Evolutionary conservation across 2,113 vertebrate species (phyloP), one percentile per base, ranked within the genome.

Genomic region (Cercopithecus mona): DNA sequence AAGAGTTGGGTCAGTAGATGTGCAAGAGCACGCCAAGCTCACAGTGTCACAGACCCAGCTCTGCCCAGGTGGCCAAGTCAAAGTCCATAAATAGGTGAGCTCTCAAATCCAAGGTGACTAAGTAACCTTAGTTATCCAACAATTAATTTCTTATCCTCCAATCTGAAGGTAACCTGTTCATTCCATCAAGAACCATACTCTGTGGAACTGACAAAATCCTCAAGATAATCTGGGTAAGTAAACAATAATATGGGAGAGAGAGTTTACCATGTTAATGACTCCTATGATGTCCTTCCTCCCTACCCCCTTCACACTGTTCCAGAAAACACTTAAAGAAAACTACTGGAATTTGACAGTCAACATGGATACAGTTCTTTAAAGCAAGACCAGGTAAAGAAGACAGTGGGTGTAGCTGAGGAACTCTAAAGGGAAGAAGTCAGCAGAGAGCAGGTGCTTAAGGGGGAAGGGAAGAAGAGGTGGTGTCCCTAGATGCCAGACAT

Each of bases 1-100:
- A 68, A 96, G 68, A 98, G 92, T 14, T 3, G 17, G 14, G 72
- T 98, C 43, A 98, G 80, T 22, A 93, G 97, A 25, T 43, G 45
- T 2, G 0, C 3, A 66, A 96, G 25, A 22, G 64, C 45, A 84
- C 1, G 20, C 95, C 43, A 83, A 50, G 64, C 55, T 16, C 6
- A 40, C 20, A 1, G 6, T 1, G 23, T 2, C 5, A 2, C 8
- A 30, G 43, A 30, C 43, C n/a, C 27, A 0, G 13, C 16, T 48
- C 35, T 5, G 11, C 66, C 3, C 22, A 72, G 1, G n/a, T 23
- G n/a, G 6, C 50, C 61, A 1, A 14, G 0, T 43, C 43, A 87
- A 38, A 16, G 16, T 9, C 48, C 43, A 10, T 0, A 0, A 70
- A 17, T 7, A 17, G 13, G 38, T 7, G 8, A 45, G 75, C 8